Evolutionary conservation across 2,113 vertebrate species (phyloP).

Genomic region (Chloropsis hardwickii): DNA sequence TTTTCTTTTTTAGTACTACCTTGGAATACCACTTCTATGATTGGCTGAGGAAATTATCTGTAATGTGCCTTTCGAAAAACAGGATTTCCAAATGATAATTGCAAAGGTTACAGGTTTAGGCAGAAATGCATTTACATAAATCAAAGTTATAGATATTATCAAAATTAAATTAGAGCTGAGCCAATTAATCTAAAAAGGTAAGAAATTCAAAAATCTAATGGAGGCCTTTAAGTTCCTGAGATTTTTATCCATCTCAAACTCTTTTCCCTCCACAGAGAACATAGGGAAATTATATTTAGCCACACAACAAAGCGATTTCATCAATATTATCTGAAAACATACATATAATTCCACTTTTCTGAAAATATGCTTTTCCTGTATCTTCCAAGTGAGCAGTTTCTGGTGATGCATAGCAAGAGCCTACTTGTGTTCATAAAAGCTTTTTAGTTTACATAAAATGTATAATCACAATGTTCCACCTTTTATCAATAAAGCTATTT

Average conservation of each 20-base stretch:
- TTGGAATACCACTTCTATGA: not conserved
- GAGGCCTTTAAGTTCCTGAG: constrained; percentile 45
- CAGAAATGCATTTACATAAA: constrained; percentile 31
- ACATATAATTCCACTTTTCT: not conserved
- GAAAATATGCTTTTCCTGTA: not conserved
- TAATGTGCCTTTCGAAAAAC: not conserved
- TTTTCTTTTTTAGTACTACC: not conserved
- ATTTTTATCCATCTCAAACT: not conserved
- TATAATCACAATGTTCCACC: constrained; percentile 34
- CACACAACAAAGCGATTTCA: not conserved
- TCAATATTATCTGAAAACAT: constrained; percentile 1
- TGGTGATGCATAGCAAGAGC: constrained; percentile 53
- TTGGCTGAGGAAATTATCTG: not conserved
- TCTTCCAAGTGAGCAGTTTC: constrained; percentile 44
- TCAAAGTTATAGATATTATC: constrained; percentile 4
- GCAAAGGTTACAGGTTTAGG: not conserved
- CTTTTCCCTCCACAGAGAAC: not conserved
- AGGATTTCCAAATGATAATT: not conserved
- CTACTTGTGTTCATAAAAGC: constrained; percentile 53
- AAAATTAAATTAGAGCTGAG: constrained; percentile 18
- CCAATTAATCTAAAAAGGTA: not conserved
- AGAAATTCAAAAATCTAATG: not conserved
- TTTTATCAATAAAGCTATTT: constrained; percentile 54
- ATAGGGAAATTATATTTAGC: constrained; percentile 6
- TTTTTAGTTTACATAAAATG: not conserved